phyloP scores from a whole-genome alignment of 2,113 vertebrate species.

The Oxygymnocypris stewartii region DNA sequence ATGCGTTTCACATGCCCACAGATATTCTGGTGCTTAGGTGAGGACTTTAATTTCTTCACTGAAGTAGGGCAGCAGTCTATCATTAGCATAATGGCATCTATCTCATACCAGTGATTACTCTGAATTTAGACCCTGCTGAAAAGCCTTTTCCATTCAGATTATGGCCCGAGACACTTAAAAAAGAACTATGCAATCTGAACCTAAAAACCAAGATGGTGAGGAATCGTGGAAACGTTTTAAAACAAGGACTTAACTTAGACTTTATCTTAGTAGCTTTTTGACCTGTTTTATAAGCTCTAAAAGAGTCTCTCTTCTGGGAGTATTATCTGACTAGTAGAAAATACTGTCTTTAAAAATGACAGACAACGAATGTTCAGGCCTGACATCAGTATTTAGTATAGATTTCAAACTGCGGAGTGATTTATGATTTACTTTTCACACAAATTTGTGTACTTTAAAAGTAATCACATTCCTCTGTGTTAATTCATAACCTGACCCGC shows the following conservation, averaged over 20 bases:
- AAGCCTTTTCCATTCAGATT: conserved; percentile 28
- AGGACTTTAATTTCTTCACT: conserved; percentile 27
- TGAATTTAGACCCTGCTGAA: conserved; percentile 29
- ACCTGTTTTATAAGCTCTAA: not conserved
- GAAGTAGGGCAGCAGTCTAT: conserved; percentile 30
- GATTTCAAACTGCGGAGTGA: not conserved
- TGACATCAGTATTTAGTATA: not conserved
- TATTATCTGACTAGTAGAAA: not conserved
- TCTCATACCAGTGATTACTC: conserved; percentile 14
- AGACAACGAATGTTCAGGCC: not conserved
- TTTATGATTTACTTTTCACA: not conserved
- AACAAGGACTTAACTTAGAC: not conserved
- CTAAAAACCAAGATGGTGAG: not conserved
- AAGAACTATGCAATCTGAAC: conserved; percentile 1
- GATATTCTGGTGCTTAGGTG: conserved; percentile 33
- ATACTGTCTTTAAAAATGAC: not conserved
- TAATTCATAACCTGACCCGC: not conserved
- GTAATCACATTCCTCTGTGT: not conserved
- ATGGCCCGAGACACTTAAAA: not conserved
- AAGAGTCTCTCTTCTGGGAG: not conserved
- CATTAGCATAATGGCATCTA: conserved; percentile 37
- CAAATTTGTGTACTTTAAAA: not conserved
- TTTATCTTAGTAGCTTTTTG: not conserved
- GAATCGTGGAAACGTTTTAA: not conserved
- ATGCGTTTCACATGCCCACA: not conserved